Evolutionary conservation across 2,113 vertebrate species (phyloP).

Genomic region (Alouatta palliata): DNA sequence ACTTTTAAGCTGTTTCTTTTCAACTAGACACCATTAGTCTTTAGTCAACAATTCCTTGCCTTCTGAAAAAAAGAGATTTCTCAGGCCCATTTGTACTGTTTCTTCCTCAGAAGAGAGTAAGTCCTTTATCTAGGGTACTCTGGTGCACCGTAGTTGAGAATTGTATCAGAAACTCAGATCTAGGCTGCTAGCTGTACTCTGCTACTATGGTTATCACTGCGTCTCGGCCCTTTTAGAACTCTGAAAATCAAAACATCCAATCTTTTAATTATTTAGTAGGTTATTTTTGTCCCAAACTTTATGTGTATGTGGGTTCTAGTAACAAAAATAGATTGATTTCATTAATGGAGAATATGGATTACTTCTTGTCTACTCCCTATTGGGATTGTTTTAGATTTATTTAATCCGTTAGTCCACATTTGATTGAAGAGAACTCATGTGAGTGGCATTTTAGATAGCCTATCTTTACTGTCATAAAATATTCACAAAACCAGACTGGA

Average conservation of each 20-base stretch:
- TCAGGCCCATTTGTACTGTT: neutral
- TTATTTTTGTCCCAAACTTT: neutral
- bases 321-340: neutral
- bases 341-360: neutral
- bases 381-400: neutral
- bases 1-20: neutral
- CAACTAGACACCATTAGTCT: neutral
- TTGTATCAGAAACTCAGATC: neutral
- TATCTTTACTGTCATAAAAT: neutral
- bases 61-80: neutral
- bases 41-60: neutral
- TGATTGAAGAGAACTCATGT: neutral
- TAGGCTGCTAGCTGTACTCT: neutral
- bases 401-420: neutral
- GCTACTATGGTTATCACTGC: neutral
- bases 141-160: neutral
- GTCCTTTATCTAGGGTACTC: neutral
- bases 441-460: neutral
- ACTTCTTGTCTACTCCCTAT: neutral
- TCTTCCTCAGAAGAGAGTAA: neutral
- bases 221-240: neutral
- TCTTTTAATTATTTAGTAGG: neutral
- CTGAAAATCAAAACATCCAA: neutral
- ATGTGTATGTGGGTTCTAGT: neutral
- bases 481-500: neutral